These are phyloP conservation scores for Ficedula albicollis DNA, from an alignment of 2,797 vertebrate species.

Conservation along the genomic window DNA sequence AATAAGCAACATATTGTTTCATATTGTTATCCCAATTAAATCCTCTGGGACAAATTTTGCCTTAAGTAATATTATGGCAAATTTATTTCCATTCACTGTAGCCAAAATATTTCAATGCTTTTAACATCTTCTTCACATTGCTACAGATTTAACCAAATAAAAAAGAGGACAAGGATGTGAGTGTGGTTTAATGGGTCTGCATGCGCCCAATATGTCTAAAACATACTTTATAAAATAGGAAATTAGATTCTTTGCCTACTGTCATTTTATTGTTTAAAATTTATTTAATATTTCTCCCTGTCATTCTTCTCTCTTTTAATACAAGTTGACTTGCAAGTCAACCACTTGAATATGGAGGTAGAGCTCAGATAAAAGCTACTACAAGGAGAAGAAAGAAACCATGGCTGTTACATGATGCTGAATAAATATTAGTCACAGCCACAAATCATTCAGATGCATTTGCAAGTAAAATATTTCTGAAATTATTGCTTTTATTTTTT, in stretches of 20 bases:
- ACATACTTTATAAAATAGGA: not conserved
- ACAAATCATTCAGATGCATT: slow-evolving; percentile 32
- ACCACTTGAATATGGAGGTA: not conserved
- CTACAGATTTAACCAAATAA: not conserved
- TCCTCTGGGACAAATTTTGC: not conserved
- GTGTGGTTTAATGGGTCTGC: not conserved
- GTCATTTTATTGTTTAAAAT: not conserved
- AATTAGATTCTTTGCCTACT: not conserved
- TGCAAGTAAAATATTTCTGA: slow-evolving; percentile 33
- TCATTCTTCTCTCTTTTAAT: not conserved
- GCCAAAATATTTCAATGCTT: not conserved
- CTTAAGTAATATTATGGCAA: not conserved
- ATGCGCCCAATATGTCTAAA: not conserved
- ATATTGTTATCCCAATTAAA: not conserved
- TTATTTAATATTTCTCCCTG: not conserved
- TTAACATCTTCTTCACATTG: not conserved
- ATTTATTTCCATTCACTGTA: not conserved
- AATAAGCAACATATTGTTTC: not conserved
- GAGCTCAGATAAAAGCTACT: not conserved
- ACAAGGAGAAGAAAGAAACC: slow-evolving; percentile 4
- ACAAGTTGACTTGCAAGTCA: not conserved
- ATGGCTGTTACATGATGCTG: not conserved
- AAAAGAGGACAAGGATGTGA: not conserved
- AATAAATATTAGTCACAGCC: slow-evolving; percentile 25
- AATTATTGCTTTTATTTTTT: slow-evolving; percentile 24